Percentiles rank a stretch among this genome's conserved stretches.
These are phyloP conservation scores for Prenolepis imparis DNA, from an alignment of 2,888 invertebrate species.

Conservation along the genomic window DNA sequence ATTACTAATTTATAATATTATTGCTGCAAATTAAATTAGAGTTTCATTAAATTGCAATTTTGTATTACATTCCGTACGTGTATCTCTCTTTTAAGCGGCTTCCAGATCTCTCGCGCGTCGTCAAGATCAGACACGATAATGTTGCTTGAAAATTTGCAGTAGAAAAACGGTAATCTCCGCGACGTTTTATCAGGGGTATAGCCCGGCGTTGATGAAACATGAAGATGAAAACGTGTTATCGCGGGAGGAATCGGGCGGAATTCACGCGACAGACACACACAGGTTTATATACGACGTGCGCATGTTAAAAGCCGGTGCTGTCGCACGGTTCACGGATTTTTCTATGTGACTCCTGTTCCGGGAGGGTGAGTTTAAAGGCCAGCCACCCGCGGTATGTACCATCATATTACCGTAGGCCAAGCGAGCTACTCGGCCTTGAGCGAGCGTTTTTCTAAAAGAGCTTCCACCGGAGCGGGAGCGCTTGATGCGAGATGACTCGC, in stretches of 20 bases:
- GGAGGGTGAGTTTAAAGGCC: slow-evolving; percentile 27
- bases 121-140: slow-evolving; percentile 19
- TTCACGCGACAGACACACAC: slow-evolving; percentile 44
- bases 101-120: neutral
- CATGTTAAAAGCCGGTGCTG: slow-evolving; percentile 57
- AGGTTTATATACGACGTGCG: slow-evolving; percentile 20
- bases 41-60: slow-evolving; percentile 17
- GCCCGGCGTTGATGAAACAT: slow-evolving; percentile 17
- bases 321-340: slow-evolving; percentile 64
- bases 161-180: slow-evolving; percentile 33
- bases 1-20: slow-evolving; percentile 37
- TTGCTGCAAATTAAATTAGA: slow-evolving; percentile 24
- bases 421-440: slow-evolving; percentile 35
- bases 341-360: slow-evolving; percentile 36
- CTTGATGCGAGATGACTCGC: slow-evolving; percentile 56
- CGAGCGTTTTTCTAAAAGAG: slow-evolving; percentile 59
- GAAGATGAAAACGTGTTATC: slow-evolving; percentile 68
- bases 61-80: neutral
- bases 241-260: slow-evolving; percentile 60
- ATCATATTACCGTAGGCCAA: neutral
- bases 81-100: neutral
- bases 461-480: neutral
- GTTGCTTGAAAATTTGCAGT: slow-evolving; percentile 22
- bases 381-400: neutral
- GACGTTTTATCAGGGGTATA: neutral